These are phyloP conservation scores for Enteromius afrohamiltoni DNA, from an alignment of 2,797 vertebrate genomes.

Conservation along the genomic window DNA sequence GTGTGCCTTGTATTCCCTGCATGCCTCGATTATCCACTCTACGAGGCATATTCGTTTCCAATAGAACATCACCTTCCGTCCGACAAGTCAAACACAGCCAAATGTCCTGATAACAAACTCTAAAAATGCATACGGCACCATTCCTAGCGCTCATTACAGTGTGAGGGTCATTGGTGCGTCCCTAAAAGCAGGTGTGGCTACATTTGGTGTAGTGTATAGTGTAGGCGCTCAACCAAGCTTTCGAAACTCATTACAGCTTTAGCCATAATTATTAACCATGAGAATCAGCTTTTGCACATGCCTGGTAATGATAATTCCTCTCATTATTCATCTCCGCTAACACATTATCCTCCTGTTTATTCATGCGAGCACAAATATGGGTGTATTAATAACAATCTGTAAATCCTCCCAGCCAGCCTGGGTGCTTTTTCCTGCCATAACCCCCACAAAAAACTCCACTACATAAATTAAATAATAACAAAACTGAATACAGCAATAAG, in stretches of 20 bases:
- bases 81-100: neutral
- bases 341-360: constrained; percentile 49
- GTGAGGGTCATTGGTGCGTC: neutral
- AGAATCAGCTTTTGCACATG: constrained; percentile 44
- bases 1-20: constrained; percentile 16
- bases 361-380: constrained; percentile 40
- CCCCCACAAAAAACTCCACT: neutral
- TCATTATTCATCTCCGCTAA: constrained; percentile 57
- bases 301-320: constrained; percentile 51
- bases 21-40: constrained; percentile 21
- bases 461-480: constrained; percentile 1
- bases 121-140: neutral
- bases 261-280: constrained; percentile 56
- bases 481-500: neutral
- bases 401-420: constrained; percentile 34
- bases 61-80: neutral
- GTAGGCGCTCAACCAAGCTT: constrained; percentile 16
- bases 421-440: constrained; percentile 24
- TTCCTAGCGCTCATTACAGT: neutral
- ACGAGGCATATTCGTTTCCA: constrained; percentile 12
- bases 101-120: neutral
- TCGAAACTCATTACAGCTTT: constrained; percentile 52
- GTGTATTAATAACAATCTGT: constrained; percentile 52
- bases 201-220: constrained; percentile 25
- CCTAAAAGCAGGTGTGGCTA: neutral